Conservation (phyloP, 2,797 vertebrate species). For the Jordanella pulchra region DNA sequence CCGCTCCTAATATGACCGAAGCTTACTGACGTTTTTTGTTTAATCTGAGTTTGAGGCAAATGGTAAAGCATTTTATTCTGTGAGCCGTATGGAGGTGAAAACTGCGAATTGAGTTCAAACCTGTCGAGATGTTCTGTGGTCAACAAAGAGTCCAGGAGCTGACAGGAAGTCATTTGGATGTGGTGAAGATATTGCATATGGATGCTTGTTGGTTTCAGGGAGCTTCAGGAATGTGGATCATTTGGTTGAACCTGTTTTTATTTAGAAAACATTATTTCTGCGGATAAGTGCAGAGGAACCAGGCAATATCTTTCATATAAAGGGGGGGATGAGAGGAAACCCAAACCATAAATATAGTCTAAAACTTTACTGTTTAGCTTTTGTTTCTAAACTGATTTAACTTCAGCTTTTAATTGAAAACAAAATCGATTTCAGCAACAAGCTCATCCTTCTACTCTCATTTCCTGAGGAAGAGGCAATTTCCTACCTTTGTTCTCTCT, state of each 20-base stretch:
- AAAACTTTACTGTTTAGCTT: not conserved
- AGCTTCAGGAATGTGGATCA: not conserved
- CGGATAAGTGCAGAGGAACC: not conserved
- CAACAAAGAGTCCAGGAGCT: not conserved
- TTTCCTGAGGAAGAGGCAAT: constrained; percentile 23
- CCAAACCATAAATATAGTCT: too few relatives aligned
- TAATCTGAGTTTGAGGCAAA: not conserved
- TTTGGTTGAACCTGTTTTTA: not conserved
- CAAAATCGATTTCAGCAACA: not conserved
- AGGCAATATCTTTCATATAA: not conserved
- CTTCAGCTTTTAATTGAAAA: not conserved
- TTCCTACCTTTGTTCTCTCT: constrained; percentile 1
- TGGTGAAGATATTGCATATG: not conserved
- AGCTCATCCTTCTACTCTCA: not conserved
- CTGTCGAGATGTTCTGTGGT: not conserved
- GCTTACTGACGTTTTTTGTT: not conserved
- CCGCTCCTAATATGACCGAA: not conserved
- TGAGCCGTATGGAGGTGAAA: not conserved
- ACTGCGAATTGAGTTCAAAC: not conserved
- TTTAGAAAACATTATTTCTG: not conserved
- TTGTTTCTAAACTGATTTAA: not conserved
- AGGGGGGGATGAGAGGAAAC: not conserved
- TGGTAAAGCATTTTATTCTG: not conserved
- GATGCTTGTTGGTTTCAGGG: not conserved
- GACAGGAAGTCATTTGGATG: not conserved